phyloP scores from a whole-genome alignment of 2,888 invertebrate genomes.

The Mongoloraphidia duomilia region DNA sequence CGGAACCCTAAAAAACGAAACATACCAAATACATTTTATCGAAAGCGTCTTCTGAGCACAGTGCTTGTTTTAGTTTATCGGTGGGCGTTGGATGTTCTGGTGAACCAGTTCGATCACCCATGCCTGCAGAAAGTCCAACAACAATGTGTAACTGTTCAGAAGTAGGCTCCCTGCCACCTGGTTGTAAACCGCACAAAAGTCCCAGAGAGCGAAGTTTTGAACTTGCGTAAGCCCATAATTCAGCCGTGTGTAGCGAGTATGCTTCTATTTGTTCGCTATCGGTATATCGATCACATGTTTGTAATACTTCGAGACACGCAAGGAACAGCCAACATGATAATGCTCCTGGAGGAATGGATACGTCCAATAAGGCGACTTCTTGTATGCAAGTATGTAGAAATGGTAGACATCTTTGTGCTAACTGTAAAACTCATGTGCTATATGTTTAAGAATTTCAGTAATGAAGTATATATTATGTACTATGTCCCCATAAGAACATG shows the following conservation, averaged over 20 bases:
- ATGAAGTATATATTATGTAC: neutral
- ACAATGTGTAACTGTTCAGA: slow-evolving; percentile 84
- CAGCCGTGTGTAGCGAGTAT: slow-evolving; percentile 74
- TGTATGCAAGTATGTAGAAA: slow-evolving; percentile 82
- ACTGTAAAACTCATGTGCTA: slow-evolving; percentile 30
- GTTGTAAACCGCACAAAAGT: slow-evolving; percentile 79
- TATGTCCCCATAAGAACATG: neutral
- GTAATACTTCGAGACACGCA: slow-evolving; percentile 72
- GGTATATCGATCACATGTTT: slow-evolving; percentile 58
- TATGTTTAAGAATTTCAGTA: neutral
- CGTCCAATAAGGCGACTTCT: slow-evolving; percentile 69
- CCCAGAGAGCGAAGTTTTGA: slow-evolving; percentile 61
- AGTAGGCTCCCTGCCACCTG: slow-evolving; percentile 57
- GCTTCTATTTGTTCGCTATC: slow-evolving; percentile 53
- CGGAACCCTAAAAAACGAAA: slow-evolving; percentile 7
- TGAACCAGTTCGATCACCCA: slow-evolving; percentile 57
- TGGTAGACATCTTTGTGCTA: slow-evolving; percentile 76
- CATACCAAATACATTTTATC: slow-evolving; percentile 71
- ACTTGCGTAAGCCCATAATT: slow-evolving; percentile 75
- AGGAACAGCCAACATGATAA: slow-evolving; percentile 87
- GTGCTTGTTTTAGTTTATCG: slow-evolving; percentile 74
- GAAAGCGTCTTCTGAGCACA: slow-evolving; percentile 80
- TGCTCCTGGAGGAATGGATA: slow-evolving; percentile 67
- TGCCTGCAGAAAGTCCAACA: slow-evolving; percentile 79
- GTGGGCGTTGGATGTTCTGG: slow-evolving; percentile 44